Evolutionary conservation across 2,888 invertebrate genomes (phyloP).

Genomic region (Taenaris catops): DNA sequence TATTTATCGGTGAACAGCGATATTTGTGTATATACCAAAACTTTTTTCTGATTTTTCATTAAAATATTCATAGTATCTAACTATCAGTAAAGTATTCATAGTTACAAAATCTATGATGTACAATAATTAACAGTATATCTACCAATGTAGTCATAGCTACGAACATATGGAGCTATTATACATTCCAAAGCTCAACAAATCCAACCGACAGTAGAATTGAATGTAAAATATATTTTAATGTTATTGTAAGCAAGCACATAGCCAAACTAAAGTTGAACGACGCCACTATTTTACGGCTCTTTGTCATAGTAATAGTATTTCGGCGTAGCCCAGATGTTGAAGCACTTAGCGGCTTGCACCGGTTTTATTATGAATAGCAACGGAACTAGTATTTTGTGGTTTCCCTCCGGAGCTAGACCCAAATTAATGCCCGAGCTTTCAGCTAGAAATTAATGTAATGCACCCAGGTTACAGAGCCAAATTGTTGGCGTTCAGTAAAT

Average conservation of each 20-base stretch:
- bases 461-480: constrained; percentile 70
- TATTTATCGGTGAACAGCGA: no score
- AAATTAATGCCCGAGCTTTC: constrained; percentile 75
- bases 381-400: constrained; percentile 77
- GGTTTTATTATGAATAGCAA: constrained; percentile 77
- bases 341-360: constrained; percentile 72
- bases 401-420: constrained; percentile 67
- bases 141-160: no score
- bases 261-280: constrained; percentile 22
- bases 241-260: constrained; percentile 16
- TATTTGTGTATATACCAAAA: no score
- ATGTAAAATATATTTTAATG: constrained; percentile 19
- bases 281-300: constrained; percentile 36
- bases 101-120: no score
- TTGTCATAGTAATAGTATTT: constrained; percentile 65
- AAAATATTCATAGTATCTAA: no score
- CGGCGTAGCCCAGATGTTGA: constrained; percentile 66
- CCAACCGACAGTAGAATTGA: neutral
- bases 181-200: neutral
- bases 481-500: constrained; percentile 68
- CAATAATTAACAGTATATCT: no score
- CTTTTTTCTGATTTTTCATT: no score
- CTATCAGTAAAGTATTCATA: no score
- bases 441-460: constrained; percentile 77
- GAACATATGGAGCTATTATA: no score